Evolutionary conservation across 2,113 vertebrate genomes (phyloP), one percentile per base, ranked within the genome.

Genomic region (Pipra filicauda): DNA sequence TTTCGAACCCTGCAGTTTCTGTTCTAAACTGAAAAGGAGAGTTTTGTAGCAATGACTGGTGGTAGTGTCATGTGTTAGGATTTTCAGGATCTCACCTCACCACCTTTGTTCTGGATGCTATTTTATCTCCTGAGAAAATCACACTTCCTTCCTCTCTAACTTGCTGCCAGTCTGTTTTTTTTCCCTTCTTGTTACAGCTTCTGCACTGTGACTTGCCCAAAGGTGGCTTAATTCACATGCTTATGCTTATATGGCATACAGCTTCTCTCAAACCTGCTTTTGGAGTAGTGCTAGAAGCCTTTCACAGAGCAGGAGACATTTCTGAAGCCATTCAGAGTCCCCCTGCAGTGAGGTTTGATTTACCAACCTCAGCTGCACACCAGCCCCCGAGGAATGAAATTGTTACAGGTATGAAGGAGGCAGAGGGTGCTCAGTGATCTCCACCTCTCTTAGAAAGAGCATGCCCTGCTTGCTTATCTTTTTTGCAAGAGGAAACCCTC

Each of bases 81-180:
- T 94, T 93, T 93, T 94, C 52, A 93, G 85, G 72, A 86, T 96
- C 90, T 95, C 73, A 76, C 85, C 88, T 96, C 55, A 86, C 57
- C 79, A 92, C 83, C 76, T 96, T 95, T 92, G 54, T 84, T 92
- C 76, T 92, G 76, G 69, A 91, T 89, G 77, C 54, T 84, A n/a
- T 87, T 93, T 94, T 88, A 54, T 52, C 65, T 92, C 73, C 66
- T 79, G 88, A 94, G 92, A 95, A 93, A 79, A 92, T 94, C 83
- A 91, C 85, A 85, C 76, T 92, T 89, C 39, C 20, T 90, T n/a
- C 54, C 35, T 67, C 76, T 87, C 70, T 87, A 55, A 66, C 57
- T 91, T 86, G 46, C 61, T 94, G 44, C 61, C 52, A 55, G 41
- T 78, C 72, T 69, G 20, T 61, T 52, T 86, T 82, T 79, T 69